Evolutionary conservation across 2,113 vertebrate species (phyloP).

Genomic region (Perca flavescens): DNA sequence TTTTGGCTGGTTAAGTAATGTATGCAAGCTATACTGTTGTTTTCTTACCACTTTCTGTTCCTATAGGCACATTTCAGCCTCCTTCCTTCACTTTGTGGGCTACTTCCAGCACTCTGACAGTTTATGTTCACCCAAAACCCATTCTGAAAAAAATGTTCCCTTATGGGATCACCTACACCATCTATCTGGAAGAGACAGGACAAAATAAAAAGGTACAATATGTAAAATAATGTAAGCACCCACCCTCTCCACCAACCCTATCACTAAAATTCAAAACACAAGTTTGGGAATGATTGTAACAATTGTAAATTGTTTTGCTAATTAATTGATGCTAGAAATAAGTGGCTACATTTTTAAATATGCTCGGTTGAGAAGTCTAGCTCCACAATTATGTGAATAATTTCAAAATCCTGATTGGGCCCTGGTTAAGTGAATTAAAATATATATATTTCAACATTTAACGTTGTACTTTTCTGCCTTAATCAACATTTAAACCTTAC

Average conservation of each 20-base stretch:
- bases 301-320: background rate
- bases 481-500: background rate
- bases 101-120: conserved; percentile 63
- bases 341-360: background rate
- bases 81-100: conserved; percentile 76
- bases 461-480: background rate
- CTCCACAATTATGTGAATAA: background rate
- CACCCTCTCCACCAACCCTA: background rate
- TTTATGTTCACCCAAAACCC: conserved; percentile 72
- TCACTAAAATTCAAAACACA: background rate
- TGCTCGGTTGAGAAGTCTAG: background rate
- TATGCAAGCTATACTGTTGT: rapidly evolving
- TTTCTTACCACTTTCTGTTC: conserved; percentile 19
- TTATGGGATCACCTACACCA: conserved; percentile 67
- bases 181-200: conserved; percentile 65
- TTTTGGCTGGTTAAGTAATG: background rate
- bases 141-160: conserved; percentile 66
- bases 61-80: conserved; percentile 68
- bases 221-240: background rate
- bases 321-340: background rate
- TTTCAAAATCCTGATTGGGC: background rate
- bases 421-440: background rate
- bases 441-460: background rate
- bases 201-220: conserved; percentile 19
- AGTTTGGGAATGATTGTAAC: background rate